Base-by-base conservation (phyloP, 2,113 vertebrate species). In the Centropus bengalensis region DNA sequence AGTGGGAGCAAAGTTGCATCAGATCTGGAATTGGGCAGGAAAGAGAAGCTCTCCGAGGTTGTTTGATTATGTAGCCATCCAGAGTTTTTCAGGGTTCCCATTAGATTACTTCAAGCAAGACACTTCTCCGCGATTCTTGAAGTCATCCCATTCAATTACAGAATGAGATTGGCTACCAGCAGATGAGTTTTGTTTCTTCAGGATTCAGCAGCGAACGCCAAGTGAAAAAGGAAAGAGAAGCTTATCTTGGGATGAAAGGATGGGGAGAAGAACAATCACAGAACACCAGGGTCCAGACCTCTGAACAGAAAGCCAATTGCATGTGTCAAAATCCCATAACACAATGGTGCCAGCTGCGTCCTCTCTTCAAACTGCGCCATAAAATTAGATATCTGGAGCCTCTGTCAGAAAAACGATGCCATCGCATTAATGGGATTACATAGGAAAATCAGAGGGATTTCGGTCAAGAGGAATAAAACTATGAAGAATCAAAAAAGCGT, bases 391-490 rank as follows among this genome's bases (percentile, higher is more conserved):
- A 82, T 86, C 79, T 95, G 82, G 70, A 91, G 71, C 55, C 63
- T 89, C 82, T 90, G 92, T 90, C 79, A 95, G 91, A 86, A 32
- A 16, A 93, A 88, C 40, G 82, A 96, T 95, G 68, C 55, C 95
- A 94, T 93, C 82, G 88, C 79, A 94, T 93, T 96, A 95, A 96
- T 93, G 68, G 68, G 94, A 95, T 96, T 95, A 94, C 86, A 81
- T 0, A 70, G 80, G 88, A 92, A 96, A 95, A 92, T 44, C 86
- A 60, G 52, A 94, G 64, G 71, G 47, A 91, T 94, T 95, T 95
- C 92, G 96, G 86, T 95, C 92, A 84, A 88, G 88, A 83, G 92
- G 91, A 93, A 93, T 94, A 90, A 95, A 95, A 92, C 2, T 1
- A 92, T 92, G 90, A 92, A 90, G 52, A 63, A 94, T 92, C 88